Base-by-base conservation (phyloP, 2,113 vertebrate genomes). In the Synchiropus splendidus region DNA sequence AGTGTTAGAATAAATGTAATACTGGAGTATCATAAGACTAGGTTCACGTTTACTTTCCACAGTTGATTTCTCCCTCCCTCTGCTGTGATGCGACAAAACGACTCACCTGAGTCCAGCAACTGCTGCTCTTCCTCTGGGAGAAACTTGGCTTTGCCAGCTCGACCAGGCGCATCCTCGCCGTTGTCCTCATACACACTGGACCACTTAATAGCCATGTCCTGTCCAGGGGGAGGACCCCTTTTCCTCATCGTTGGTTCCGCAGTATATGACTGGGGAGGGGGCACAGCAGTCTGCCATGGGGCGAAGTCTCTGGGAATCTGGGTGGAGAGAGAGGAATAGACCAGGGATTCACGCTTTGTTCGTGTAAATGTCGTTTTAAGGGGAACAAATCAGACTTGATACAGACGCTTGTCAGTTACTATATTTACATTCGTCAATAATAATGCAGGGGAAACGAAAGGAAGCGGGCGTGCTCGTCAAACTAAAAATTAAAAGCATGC, bases 181-280 rank as follows among this genome's bases (percentile, higher is more conserved):
- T 97, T 97, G 83, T 98, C 93, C 58, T 97, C 90, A 10, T 98
- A 98, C 30, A 98, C 91, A 48, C 88, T 92, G 53, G 94, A 98
- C 93, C 94, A 97, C 51, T 96, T 98, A 31, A 97, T 94, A 13
- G 94, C 94, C 93, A 97, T 97, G 64, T 98, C 94, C 59, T 89
- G 80, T 18, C 91, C 91, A 0, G 89, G 88, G 0, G 89, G 88
- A 0, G 91, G 81, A 2, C 87, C 86, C 2, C 86, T 87, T 70
- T 89, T 90, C 78, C 84, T 90, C 74, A 90, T 89, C 45, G n/a
- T n/a, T n/a, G 77, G 70, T 47, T 88, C 82, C 1, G 78, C 27
- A 17, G 66, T 31, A 42, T 96, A 95, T 35, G 72, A 85, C 51
- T 91, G 88, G 0, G 93, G 92, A 1, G 92, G 92, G 0, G 93